These are phyloP conservation scores for Leptobrachium ailaonicum DNA, from an alignment of 2,113 vertebrate species.

Conservation along the genomic window DNA sequence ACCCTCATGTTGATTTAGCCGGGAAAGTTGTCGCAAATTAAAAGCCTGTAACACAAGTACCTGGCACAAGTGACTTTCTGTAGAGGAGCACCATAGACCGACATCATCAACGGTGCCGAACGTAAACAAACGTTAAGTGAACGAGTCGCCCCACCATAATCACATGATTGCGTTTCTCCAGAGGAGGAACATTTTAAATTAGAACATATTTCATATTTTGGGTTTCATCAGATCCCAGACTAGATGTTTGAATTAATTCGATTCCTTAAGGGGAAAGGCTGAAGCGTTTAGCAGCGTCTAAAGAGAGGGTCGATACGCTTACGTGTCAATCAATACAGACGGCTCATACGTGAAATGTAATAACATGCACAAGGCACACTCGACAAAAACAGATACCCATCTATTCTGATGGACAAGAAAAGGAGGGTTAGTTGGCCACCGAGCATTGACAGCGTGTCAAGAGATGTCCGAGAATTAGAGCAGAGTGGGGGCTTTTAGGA, in stretches of 20 bases:
- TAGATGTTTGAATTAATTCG: not conserved
- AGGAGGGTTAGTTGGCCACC: too few species aligned
- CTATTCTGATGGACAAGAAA: too few species aligned
- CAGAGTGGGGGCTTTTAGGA: too few species aligned
- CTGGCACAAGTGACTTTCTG: constrained; percentile 29
- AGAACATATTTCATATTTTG: not conserved
- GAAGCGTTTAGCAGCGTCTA: not conserved
- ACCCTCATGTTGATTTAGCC: constrained; percentile 33
- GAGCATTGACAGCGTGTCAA: too few species aligned
- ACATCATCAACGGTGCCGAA: constrained; percentile 26
- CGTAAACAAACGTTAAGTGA: constrained; percentile 38
- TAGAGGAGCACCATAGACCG: constrained; percentile 7
- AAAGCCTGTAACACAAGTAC: constrained; percentile 40
- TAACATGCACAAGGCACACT: too few species aligned
- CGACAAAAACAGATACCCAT: too few species aligned
- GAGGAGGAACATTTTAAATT: constrained; percentile 16
- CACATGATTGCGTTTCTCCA: constrained; percentile 39
- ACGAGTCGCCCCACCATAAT: constrained; percentile 35
- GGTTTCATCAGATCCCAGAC: constrained; percentile 20
- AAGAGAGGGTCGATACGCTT: not conserved
- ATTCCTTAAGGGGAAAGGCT: not conserved
- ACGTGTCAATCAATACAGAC: too few species aligned
- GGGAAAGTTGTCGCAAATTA: constrained; percentile 44
- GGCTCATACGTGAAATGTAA: too few species aligned
- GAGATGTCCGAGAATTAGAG: too few species aligned